phyloP scores from a whole-genome alignment of 2,888 invertebrate species.

The Asteroscopus sphinx region DNA sequence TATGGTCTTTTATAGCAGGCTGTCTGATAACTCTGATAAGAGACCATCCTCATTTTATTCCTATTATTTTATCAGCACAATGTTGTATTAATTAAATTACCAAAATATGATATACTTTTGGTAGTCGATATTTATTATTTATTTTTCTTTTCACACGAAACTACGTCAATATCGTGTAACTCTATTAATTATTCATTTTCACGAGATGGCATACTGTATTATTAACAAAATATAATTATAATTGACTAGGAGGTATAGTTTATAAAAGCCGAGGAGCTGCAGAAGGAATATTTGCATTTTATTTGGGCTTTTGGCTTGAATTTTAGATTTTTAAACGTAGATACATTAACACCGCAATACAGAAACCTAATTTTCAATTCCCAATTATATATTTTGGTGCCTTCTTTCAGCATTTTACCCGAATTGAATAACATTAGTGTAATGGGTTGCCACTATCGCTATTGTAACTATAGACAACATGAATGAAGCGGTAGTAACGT shows the following conservation, averaged over 20 bases:
- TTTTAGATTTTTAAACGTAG: no score
- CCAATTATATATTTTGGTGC: not conserved
- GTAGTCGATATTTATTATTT: no score
- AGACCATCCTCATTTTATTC: conserved; percentile 56
- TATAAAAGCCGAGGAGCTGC: no score
- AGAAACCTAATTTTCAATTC: conserved; percentile 2
- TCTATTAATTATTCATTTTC: not conserved
- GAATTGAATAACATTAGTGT: no score
- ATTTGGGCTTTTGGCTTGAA: no score
- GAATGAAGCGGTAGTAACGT: not conserved
- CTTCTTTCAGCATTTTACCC: conserved; percentile 1
- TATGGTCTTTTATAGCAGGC: conserved; percentile 28
- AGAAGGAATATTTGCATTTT: no score
- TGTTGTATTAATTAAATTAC: not conserved
- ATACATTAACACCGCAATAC: not conserved
- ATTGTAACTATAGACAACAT: not conserved
- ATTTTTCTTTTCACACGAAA: no score
- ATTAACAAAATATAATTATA: not conserved
- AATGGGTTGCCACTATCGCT: not conserved
- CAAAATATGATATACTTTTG: not conserved
- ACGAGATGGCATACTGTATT: conserved; percentile 26
- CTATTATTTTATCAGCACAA: conserved; percentile 18
- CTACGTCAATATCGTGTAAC: no score
- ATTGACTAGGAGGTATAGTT: not conserved
- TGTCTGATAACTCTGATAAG: conserved; percentile 26